Percentiles rank a stretch among this genome's conserved stretches.
phyloP scores from a whole-genome alignment of 2,113 vertebrate species.

The Vulpes vulpes region DNA sequence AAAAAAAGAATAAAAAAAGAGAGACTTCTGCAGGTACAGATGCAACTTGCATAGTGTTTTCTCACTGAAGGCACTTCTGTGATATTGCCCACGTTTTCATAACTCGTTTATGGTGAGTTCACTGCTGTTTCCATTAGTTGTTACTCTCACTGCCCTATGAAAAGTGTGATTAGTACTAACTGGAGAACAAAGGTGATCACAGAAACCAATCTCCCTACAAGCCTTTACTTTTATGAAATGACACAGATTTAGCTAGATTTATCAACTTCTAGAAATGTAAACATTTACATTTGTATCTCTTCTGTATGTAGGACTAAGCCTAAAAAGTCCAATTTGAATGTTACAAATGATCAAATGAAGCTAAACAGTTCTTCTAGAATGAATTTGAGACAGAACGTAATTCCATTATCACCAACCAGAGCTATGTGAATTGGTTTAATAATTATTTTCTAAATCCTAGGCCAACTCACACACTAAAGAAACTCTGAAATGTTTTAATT shows the following conservation, averaged over 20 bases:
- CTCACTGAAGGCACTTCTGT: not conserved
- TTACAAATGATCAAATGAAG: conserved; percentile 58
- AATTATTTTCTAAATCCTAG: conserved; percentile 32
- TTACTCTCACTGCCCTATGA: not conserved
- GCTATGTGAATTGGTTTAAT: conserved; percentile 41
- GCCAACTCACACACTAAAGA: conserved; percentile 30
- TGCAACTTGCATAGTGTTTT: not conserved
- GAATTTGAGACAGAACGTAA: conserved; percentile 67
- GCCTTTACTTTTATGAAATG: not conserved
- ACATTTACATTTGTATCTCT: conserved; percentile 63
- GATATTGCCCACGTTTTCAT: not conserved
- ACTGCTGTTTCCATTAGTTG: not conserved
- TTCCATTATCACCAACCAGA: conserved; percentile 58
- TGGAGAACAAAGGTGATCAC: not conserved
- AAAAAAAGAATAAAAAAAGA: not conserved
- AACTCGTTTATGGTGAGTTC: not conserved
- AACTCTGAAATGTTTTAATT: conserved; percentile 44
- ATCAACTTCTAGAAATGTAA: conserved; percentile 58
- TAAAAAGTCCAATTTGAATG: conserved; percentile 55
- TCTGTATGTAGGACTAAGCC: conserved; percentile 32
- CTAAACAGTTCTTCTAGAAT: conserved; percentile 70
- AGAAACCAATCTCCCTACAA: conserved; percentile 37
- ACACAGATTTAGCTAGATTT: conserved; percentile 48
- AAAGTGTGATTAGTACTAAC: not conserved
- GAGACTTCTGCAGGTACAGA: not conserved